phyloP scores from a whole-genome alignment of 2,888 invertebrate species.

The Scaptomyza parva region DNA sequence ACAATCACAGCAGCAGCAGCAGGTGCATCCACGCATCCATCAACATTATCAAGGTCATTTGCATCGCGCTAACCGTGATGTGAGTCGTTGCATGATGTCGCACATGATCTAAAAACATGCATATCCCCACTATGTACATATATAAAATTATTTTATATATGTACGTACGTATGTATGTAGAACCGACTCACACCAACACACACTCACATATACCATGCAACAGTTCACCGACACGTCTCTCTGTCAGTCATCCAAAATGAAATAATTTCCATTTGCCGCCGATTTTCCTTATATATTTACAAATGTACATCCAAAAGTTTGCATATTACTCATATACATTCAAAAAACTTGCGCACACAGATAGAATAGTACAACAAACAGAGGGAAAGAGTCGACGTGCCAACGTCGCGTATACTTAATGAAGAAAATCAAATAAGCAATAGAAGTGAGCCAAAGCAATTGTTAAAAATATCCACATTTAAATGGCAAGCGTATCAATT shows the following conservation, averaged over 20 bases:
- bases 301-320: slow-evolving; percentile 50
- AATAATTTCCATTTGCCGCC: slow-evolving; percentile 35
- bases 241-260: slow-evolving; percentile 36
- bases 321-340: slow-evolving; percentile 47
- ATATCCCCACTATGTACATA: slow-evolving; percentile 29
- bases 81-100: slow-evolving; percentile 83
- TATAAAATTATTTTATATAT: slow-evolving; percentile 3
- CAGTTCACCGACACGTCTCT: slow-evolving; percentile 69
- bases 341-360: slow-evolving; percentile 8
- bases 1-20: slow-evolving; percentile 49
- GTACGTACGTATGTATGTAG: slow-evolving; percentile 28
- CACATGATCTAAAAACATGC: slow-evolving; percentile 79
- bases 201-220: slow-evolving; percentile 54
- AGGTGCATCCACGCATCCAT: slow-evolving; percentile 54
- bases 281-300: slow-evolving; percentile 28
- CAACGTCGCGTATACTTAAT: slow-evolving; percentile 53
- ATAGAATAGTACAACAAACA: slow-evolving; percentile 5
- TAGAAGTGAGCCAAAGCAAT: slow-evolving; percentile 54
- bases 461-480: slow-evolving; percentile 64
- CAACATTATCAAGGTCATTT: slow-evolving; percentile 83
- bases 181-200: slow-evolving; percentile 17
- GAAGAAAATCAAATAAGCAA: slow-evolving; percentile 40
- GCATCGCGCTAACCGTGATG: slow-evolving; percentile 83
- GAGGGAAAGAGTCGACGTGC: slow-evolving; percentile 30
- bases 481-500: slow-evolving; percentile 57